phyloP scores from a whole-genome alignment of 1,140 invertebrate species.

The Ectropis grisescens region DNA sequence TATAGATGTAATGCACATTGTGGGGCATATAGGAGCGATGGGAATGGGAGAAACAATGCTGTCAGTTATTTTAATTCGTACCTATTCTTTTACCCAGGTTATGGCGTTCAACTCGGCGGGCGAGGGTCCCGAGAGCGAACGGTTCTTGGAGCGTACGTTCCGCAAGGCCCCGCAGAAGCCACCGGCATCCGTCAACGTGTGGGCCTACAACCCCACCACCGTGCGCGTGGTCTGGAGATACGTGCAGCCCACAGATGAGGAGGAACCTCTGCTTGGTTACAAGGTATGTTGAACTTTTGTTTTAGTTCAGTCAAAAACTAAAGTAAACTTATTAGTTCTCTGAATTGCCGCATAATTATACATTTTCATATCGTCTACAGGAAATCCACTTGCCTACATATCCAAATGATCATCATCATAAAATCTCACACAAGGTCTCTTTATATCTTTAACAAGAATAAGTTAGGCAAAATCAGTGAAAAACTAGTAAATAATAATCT shows the following conservation, averaged over 20 bases:
- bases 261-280: conserved; percentile 95
- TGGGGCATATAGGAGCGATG: no score
- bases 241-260: conserved; percentile 87
- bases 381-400: no score
- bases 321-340: no score
- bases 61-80: no score
- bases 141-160: conserved; percentile 87
- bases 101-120: conserved; percentile 97
- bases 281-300: conserved; percentile 77
- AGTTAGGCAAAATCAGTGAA: no score
- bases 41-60: no score
- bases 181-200: conserved; percentile 90
- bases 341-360: neutral
- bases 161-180: conserved; percentile 93
- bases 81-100: no score
- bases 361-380: neutral
- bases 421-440: no score
- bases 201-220: conserved; percentile 86
- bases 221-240: conserved; percentile 93
- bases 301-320: conserved; percentile 5
- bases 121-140: conserved; percentile 94
- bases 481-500: no score
- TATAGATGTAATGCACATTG: no score
- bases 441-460: no score
- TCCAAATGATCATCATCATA: no score